These are phyloP conservation scores for Xanthia icteritia DNA, from an alignment of 2,888 invertebrate species.

Conservation along the genomic window DNA sequence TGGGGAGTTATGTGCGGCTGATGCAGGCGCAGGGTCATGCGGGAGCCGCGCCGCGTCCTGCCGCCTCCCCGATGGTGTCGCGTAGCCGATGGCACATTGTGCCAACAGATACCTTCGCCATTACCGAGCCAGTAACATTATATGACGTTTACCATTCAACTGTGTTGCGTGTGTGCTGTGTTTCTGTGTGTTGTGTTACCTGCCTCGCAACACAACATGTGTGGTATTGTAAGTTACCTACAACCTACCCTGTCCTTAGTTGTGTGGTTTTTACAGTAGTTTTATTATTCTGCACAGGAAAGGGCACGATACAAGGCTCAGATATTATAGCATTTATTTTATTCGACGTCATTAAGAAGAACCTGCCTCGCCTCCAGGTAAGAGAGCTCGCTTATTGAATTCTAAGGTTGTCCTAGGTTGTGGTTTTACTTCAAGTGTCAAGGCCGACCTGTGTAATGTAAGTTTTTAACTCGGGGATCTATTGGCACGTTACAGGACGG, in stretches of 20 bases:
- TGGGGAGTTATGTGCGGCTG: neutral
- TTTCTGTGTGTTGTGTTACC: too few relatives aligned
- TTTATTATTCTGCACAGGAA: neutral
- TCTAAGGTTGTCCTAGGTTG: neutral
- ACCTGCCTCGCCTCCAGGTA: too few relatives aligned
- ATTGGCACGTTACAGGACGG: neutral
- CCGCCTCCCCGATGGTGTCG: slow-evolving; percentile 33
- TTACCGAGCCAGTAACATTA: neutral
- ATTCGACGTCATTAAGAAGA: neutral
- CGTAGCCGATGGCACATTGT: slow-evolving; percentile 53
- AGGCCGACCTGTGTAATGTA: neutral
- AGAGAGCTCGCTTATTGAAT: too few relatives aligned
- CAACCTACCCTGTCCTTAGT: neutral
- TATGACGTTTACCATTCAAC: neutral
- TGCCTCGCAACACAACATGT: too few relatives aligned
- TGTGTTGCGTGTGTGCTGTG: too few relatives aligned
- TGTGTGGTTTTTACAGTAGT: neutral
- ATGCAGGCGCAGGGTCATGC: neutral
- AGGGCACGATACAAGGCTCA: neutral
- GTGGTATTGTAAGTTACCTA: neutral
- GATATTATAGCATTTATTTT: neutral
- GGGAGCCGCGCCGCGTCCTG: neutral
- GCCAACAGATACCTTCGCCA: slow-evolving; percentile 44
- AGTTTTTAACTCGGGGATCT: neutral
- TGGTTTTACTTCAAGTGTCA: neutral